Evolutionary conservation across 2,888 invertebrate species (phyloP).

Genomic region (Galerucella pusilla): DNA sequence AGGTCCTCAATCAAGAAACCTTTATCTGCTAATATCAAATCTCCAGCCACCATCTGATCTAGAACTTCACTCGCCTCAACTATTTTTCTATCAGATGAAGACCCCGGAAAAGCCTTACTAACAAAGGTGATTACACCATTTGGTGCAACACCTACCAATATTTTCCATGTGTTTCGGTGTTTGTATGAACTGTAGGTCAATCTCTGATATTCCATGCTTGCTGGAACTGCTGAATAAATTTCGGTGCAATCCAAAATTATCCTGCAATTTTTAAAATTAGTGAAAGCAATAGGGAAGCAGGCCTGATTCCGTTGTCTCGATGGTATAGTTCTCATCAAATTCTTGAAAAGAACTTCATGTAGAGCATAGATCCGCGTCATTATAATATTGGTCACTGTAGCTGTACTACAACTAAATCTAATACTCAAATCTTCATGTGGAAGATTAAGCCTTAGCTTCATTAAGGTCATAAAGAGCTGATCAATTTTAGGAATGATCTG

Average conservation of each 20-base stretch:
- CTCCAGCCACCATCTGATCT: too few relatives aligned
- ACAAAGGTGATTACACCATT: too few relatives aligned
- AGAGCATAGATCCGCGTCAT: conserved; percentile 47
- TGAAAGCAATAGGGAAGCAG: conserved; percentile 44
- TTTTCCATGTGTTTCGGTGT: too few relatives aligned
- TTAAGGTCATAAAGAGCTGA: conserved; percentile 44
- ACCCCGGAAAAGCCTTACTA: too few relatives aligned
- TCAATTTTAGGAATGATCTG: conserved; percentile 36
- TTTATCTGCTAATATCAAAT: too few relatives aligned
- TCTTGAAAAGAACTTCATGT: conserved; percentile 44
- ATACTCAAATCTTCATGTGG: conserved; percentile 35
- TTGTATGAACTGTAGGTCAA: too few relatives aligned
- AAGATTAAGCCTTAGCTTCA: conserved; percentile 38
- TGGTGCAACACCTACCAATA: too few relatives aligned
- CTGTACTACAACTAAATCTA: conserved; percentile 39
- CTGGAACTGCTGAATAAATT: too few relatives aligned
- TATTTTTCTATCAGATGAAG: too few relatives aligned
- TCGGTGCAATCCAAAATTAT: conserved; percentile 21
- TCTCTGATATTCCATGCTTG: too few relatives aligned
- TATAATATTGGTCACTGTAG: conserved; percentile 43
- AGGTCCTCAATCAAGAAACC: too few relatives aligned
- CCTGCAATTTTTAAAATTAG: conserved; percentile 46
- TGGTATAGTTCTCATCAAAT: conserved; percentile 46
- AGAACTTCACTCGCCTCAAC: too few relatives aligned
- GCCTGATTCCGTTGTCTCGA: conserved; percentile 43